phyloP scores from a whole-genome alignment of 1,140 invertebrate species.

The Zaprionus tsacasi region DNA sequence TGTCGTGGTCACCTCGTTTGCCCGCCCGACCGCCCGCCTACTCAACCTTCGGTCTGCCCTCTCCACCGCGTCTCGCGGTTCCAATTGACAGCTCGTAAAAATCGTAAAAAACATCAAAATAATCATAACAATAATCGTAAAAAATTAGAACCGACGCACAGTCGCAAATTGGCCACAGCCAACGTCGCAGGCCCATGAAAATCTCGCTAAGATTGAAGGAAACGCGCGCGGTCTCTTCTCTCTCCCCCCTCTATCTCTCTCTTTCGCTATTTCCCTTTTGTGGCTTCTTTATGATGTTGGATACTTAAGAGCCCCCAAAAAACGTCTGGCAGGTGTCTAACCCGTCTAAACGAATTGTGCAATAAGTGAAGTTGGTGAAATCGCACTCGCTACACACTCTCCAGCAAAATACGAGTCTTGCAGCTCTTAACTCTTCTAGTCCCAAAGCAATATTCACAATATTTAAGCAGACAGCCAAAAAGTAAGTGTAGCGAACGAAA shows the following conservation, averaged over 20 bases:
- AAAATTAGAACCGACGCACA: conserved; percentile 57
- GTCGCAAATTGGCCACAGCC: conserved; percentile 61
- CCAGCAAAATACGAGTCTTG: conserved; percentile 5
- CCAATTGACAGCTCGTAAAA: conserved; percentile 75
- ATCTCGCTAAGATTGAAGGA: conserved; percentile 16
- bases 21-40: conserved; percentile 23
- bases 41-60: conserved; percentile 7
- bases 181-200: conserved; percentile 38
- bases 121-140: conserved; percentile 83
- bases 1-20: conserved; percentile 54
- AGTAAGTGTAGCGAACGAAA: conserved; percentile 15
- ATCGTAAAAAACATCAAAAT: conserved; percentile 74
- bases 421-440: conserved; percentile 68
- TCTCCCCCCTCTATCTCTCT: conserved; percentile 3
- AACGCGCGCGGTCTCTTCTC: conserved; percentile 53
- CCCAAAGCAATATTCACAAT: conserved; percentile 67
- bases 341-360: conserved; percentile 55
- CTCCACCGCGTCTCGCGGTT: conserved; percentile 23
- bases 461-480: conserved; percentile 48
- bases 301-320: conserved; percentile 38
- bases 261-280: background rate
- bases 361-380: conserved; percentile 53
- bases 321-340: conserved; percentile 65
- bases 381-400: conserved; percentile 42
- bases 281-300: conserved; percentile 49